Conservation (phyloP, 2,797 vertebrate genomes). For the Anguilla megastoma region DNA sequence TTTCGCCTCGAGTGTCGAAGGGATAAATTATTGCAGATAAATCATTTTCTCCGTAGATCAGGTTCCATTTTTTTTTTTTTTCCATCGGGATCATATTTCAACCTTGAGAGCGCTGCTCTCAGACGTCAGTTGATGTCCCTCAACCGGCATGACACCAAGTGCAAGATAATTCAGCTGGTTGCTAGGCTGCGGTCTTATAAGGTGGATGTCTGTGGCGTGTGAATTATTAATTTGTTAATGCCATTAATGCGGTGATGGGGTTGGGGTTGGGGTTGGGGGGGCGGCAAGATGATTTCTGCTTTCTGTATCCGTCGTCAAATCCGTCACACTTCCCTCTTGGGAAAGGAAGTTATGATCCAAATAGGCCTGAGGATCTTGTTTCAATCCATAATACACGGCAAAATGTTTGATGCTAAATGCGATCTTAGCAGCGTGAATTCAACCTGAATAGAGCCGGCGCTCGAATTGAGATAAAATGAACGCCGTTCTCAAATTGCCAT, state of each 20-base stretch:
- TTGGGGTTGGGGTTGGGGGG: neutral
- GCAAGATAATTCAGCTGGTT: neutral
- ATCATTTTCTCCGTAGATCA: neutral
- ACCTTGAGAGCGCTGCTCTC: neutral
- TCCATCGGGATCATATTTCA: neutral
- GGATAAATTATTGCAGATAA: neutral
- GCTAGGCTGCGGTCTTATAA: neutral
- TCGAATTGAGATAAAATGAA: neutral
- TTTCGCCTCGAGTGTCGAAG: neutral
- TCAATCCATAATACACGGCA: neutral
- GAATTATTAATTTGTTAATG: conserved; percentile 4
- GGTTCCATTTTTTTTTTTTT: neutral
- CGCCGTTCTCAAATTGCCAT: no score
- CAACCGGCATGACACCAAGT: neutral
- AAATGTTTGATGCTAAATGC: neutral
- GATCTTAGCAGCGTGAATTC: neutral
- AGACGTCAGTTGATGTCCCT: neutral
- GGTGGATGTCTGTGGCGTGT: conserved; percentile 2
- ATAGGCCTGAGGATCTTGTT: neutral
- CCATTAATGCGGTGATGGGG: no score
- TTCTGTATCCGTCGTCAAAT: neutral
- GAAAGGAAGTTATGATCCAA: neutral
- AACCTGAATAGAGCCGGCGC: neutral
- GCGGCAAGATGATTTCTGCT: neutral
- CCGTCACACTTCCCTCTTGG: neutral